These are phyloP conservation scores for Oryzaephilus surinamensis DNA, from an alignment of 1,140 invertebrate genomes.

Conservation along the genomic window DNA sequence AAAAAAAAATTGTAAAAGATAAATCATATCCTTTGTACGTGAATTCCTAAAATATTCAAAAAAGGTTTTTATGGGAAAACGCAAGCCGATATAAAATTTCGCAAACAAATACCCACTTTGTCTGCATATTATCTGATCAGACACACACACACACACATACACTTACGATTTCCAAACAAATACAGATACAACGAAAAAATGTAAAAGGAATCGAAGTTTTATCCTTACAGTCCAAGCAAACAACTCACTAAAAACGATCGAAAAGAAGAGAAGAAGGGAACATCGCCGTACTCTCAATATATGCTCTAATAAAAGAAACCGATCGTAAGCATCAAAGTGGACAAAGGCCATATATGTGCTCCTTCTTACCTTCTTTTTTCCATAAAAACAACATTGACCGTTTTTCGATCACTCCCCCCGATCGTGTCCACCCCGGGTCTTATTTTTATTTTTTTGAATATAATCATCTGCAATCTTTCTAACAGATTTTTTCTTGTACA, in stretches of 20 bases:
- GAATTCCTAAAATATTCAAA: too few species aligned
- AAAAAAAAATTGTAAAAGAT: too few species aligned
- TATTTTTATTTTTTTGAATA: conserved; percentile 21
- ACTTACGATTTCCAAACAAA: too few species aligned
- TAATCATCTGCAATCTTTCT: conserved; percentile 21
- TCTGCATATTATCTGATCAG: conserved; percentile 18
- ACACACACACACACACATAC: too few species aligned
- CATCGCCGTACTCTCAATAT: too few species aligned
- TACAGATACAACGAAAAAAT: conserved; percentile 15
- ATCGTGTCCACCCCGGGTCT: too few species aligned
- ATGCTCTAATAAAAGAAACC: conserved; percentile 23
- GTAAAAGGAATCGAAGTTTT: conserved; percentile 16
- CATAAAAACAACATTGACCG: conserved; percentile 25
- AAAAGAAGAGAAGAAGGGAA: conserved; percentile 10
- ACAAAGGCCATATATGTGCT: conserved; percentile 16
- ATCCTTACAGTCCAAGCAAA: conserved; percentile 14
- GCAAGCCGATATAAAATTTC: conserved; percentile 3
- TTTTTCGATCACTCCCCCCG: conserved; percentile 22
- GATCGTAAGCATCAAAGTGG: conserved; percentile 18
- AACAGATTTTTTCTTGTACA: conserved; percentile 20
- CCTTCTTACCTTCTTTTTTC: too few species aligned
- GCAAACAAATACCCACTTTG: conserved; percentile 15
- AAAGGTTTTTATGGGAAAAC: too few species aligned
- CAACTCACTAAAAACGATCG: too few species aligned
- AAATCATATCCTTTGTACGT: too few species aligned